phyloP scores from a whole-genome alignment of 2,113 vertebrate genomes.

The Craseonycteris thonglongyai region DNA sequence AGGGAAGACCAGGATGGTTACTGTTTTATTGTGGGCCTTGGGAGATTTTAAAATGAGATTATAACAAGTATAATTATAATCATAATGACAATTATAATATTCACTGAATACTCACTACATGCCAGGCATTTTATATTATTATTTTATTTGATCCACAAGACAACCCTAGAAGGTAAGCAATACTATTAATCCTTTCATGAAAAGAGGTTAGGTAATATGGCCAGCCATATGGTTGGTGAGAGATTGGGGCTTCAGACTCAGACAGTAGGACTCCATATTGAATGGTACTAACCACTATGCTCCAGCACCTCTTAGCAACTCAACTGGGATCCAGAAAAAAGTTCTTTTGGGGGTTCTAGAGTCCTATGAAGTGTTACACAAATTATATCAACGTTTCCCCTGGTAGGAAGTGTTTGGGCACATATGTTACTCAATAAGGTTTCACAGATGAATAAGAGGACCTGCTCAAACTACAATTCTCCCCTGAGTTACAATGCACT shows the following conservation, averaged over 20 bases:
- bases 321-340: not conserved
- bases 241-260: not conserved
- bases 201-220: not conserved
- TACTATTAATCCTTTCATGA: not conserved
- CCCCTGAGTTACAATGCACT: not conserved
- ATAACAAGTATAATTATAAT: not conserved
- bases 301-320: not conserved
- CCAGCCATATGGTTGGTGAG: rapidly evolving
- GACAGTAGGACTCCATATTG: not conserved
- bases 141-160: not conserved
- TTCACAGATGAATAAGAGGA: not conserved
- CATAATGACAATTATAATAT: not conserved
- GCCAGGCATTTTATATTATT: not conserved
- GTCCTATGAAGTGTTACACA: not conserved
- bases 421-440: not conserved
- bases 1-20: not conserved
- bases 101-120: not conserved
- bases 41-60: not conserved
- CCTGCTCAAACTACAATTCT: not conserved
- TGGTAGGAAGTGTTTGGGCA: not conserved
- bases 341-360: not conserved
- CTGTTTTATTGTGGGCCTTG: not conserved
- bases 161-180: not conserved
- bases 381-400: not conserved
- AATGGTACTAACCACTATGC: not conserved